Base-by-base conservation (phyloP, 2,113 vertebrate species). In the Cheilinus undulatus region DNA sequence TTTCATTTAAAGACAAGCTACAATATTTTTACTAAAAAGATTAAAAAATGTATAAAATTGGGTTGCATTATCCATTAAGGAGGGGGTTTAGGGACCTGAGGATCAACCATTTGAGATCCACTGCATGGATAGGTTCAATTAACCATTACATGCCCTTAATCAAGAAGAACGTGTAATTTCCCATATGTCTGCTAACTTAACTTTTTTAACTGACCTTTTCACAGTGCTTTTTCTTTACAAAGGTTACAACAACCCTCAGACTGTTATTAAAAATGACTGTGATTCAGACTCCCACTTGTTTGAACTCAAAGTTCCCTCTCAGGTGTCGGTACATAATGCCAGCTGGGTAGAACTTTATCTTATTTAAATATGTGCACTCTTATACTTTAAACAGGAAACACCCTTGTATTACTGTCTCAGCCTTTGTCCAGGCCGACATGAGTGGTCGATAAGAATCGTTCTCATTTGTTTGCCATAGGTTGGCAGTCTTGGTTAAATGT, bases 381-480 rank as follows among this genome's bases (percentile, higher is more conserved):
- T 45, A 3, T 6, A 0, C 46, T 20, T 27, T 43, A n/a, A 12
- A 46, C 28, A 36, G 61, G 66, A 49, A 59, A 80, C 58, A 62
- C 66, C 73, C 73, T 32, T 13, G 0, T 14, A 36, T 68, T 30
- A 53, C 23, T 27, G 6, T 46, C 7, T 27, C 3, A 1, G 15
- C 24, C 63, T 68, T 81, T 86, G 74, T 30, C 15, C 3, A 3
- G 3, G 1, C n/a, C 22, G 20, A 23, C 23, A 17, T 12, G 32
- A 72, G 24, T 15, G 15, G 5, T 2, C 36, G 81, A 75, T 78
- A 73, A 78, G 64, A 6, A 8, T 40, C 58, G 27, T 0, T 28
- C 22, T 26, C 34, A 15, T 62, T 64, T 77, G 50, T 82, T 78
- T 76, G 83, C n/a, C 17, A 32, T 78, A 15, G 59, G 48, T 12